These are phyloP conservation scores for Rhabdophis nuchalis DNA, from an alignment of 2,797 vertebrate genomes.

Conservation along the genomic window DNA sequence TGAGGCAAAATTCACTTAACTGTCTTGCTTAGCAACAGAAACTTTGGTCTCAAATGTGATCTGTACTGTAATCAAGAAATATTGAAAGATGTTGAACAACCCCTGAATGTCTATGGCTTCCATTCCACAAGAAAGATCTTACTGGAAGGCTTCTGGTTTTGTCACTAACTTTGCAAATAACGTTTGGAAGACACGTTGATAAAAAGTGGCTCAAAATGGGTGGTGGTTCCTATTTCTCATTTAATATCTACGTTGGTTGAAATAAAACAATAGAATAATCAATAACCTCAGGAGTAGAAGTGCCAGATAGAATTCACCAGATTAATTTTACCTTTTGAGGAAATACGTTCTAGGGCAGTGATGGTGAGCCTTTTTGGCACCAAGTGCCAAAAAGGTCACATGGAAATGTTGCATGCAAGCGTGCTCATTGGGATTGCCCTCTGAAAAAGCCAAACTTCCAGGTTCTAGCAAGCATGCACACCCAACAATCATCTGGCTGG, in stretches of 20 bases:
- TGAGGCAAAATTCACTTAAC: not conserved
- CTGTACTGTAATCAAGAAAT: not conserved
- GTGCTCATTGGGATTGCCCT: too few species aligned
- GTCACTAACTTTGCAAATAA: not conserved
- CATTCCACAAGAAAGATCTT: not conserved
- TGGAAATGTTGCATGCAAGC: too few species aligned
- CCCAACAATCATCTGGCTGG: too few species aligned
- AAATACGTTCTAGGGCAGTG: not conserved
- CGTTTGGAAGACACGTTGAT: not conserved
- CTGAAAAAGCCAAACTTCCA: too few species aligned
- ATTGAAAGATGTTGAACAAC: not conserved
- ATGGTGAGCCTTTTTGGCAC: too few species aligned
- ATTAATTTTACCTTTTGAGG: not conserved
- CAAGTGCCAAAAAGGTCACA: too few species aligned
- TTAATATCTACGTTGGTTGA: conserved; percentile 8
- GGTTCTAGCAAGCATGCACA: too few species aligned
- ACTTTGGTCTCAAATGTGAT: not conserved
- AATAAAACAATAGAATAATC: conserved; percentile 4
- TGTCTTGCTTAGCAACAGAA: not conserved
- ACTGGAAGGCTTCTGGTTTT: not conserved
- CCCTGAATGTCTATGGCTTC: not conserved
- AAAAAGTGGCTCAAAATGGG: not conserved
- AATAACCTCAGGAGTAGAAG: not conserved
- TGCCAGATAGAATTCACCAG: not conserved
- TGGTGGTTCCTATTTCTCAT: conserved; percentile 6